Base-by-base conservation (phyloP, 2,797 vertebrate genomes). In the Megalops cyprinoides region DNA sequence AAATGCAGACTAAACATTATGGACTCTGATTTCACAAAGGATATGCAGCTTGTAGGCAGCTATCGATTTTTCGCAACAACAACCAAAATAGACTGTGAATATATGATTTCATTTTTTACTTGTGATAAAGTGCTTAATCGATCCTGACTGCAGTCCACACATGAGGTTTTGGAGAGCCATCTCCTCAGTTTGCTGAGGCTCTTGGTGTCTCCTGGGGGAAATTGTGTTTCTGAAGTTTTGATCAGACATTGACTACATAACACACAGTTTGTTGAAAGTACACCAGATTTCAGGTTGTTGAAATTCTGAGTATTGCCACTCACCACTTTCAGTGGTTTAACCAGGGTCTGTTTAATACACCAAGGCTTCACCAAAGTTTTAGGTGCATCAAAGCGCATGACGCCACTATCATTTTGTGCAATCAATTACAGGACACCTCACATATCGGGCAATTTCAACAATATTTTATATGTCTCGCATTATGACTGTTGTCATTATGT, bases 101-200 rank as follows among this genome's bases (percentile, higher is more conserved):
- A 81, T 44, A 53, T 12, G 49, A 34, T 62, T 46, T 85, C 76
- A 85, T 80, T 78, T 86, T 78, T 49, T 81, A 82, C 65, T 86
- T 74, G 39, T 78, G 86, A 89, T 90, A 81, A 90, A 86, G 87
- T 83, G 82, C 85, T 89, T 84, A 77, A 51, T 86, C 81, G 88
- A 84, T 90, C 85, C 84, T 89, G 84, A 69, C 62, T 31, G 87
- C 83, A 28, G 8, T 84, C 42, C 12, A 46, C 51, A 20, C 44
- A 14, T 48, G 49, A 62, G 58, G 79, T 39, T 82, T 81, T 9
- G 25, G 28, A 25, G 46, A 18, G 73, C 25, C 18, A 39, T 74
- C 44, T 71, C 23, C n/a, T 2, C 42, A 69, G n/a, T 20, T 71
- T 44, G 67, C 20, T 2, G 20, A n/a, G 37, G 67, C 67, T 44